A percentile compares a stretch with the other conserved stretches of the same genome.
Evolutionary conservation across 2,797 vertebrate species (phyloP).

Genomic region (Micrastur ruficollis): DNA sequence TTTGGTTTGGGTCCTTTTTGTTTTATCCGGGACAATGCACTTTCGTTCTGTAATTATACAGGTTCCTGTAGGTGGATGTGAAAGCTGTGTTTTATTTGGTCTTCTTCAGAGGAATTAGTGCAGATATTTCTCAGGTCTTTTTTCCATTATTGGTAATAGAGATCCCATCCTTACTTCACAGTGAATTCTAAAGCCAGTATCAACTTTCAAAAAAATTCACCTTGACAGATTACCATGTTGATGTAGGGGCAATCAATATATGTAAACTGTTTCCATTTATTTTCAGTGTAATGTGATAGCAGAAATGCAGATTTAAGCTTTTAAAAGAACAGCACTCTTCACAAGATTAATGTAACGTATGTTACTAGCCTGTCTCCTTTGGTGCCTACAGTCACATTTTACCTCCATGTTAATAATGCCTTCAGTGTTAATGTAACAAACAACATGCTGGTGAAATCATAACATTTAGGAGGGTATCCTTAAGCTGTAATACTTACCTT

Average conservation of each 20-base stretch:
- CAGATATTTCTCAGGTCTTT: not conserved
- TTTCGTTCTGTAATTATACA: not conserved
- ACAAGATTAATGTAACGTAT: not conserved
- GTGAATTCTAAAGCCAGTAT: not conserved
- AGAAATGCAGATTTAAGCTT: not conserved
- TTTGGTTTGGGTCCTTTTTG: rapidly evolving
- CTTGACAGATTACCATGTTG: not conserved
- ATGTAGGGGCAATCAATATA: not conserved
- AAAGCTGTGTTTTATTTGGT: not conserved
- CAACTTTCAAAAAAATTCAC: slow-evolving; percentile 6
- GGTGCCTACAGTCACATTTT: not conserved
- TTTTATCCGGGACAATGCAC: not conserved
- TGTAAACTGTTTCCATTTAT: not conserved
- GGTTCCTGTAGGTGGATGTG: not conserved
- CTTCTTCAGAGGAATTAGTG: not conserved
- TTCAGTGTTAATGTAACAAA: not conserved
- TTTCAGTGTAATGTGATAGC: not conserved
- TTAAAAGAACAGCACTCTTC: not conserved
- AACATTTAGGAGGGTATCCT: not conserved
- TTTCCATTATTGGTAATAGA: not conserved
- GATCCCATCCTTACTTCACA: not conserved
- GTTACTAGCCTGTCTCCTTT: not conserved
- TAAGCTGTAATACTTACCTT: not conserved
- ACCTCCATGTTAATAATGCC: not conserved
- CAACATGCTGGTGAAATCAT: not conserved